Evolutionary conservation across 2,113 vertebrate genomes (phyloP).

Genomic region (Electrona antarctica): DNA sequence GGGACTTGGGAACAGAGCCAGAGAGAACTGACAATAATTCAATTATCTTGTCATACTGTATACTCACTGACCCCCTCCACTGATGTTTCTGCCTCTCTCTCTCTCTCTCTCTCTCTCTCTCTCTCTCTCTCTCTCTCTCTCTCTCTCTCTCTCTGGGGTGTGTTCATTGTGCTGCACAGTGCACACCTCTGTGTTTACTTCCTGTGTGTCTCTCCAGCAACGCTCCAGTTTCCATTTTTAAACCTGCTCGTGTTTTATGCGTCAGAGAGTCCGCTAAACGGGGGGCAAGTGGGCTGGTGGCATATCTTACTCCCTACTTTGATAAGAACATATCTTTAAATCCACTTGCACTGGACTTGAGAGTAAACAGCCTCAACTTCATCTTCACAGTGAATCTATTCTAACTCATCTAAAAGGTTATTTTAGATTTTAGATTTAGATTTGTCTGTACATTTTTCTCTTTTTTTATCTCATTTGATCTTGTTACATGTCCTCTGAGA

Average conservation of each 20-base stretch:
- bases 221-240: slow-evolving; percentile 4
- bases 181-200: neutral
- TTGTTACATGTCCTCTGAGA: no score
- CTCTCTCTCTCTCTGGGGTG: neutral
- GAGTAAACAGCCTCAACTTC: no score
- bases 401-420: slow-evolving; percentile 10
- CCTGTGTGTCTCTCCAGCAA: neutral
- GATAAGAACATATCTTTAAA: no score
- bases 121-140: neutral
- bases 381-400: slow-evolving; percentile 6
- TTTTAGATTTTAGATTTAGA: no score
- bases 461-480: no score
- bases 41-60: slow-evolving; percentile 32
- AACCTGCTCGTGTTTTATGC: no score
- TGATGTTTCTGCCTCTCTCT: neutral
- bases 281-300: no score
- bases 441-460: no score
- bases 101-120: neutral
- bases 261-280: no score
- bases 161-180: neutral
- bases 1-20: slow-evolving; percentile 37
- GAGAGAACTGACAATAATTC: slow-evolving; percentile 63
- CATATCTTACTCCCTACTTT: no score
- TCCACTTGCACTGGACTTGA: no score
- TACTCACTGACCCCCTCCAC: neutral